These are phyloP conservation scores for Synanthedon vespiformis DNA, from an alignment of 2,888 invertebrate genomes.

Conservation along the genomic window DNA sequence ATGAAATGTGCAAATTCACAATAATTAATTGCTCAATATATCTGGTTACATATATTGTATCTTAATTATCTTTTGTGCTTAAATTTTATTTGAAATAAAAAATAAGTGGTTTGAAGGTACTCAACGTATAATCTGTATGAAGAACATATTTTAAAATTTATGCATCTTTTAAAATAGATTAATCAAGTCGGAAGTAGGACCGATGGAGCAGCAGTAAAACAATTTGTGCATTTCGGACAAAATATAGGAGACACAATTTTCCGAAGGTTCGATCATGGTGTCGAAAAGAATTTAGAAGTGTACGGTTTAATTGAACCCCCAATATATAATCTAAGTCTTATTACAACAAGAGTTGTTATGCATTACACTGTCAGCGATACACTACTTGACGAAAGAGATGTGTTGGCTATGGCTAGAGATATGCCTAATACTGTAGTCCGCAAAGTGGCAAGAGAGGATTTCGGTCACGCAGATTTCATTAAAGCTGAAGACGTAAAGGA, in stretches of 20 bases:
- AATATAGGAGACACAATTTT: slow-evolving; percentile 37
- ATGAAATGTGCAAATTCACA: too few species aligned
- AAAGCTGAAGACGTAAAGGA: slow-evolving; percentile 30
- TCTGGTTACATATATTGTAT: too few species aligned
- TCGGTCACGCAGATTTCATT: slow-evolving; percentile 34
- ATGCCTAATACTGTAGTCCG: slow-evolving; percentile 32
- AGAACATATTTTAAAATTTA: too few species aligned
- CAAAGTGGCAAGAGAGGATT: slow-evolving; percentile 30
- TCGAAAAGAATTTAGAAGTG: slow-evolving; percentile 15
- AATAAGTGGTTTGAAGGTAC: too few species aligned
- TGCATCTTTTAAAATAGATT: too few species aligned
- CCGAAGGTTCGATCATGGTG: slow-evolving; percentile 33
- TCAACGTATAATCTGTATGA: too few species aligned
- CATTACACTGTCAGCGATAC: slow-evolving; percentile 37
- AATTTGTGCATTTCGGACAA: slow-evolving; percentile 47
- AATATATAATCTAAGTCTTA: slow-evolving; percentile 26
- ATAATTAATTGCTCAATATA: too few species aligned
- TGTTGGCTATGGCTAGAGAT: slow-evolving; percentile 31
- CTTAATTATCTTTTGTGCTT: too few species aligned
- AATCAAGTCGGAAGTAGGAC: too few species aligned
- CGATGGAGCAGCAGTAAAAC: slow-evolving; percentile 37
- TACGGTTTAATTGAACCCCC: slow-evolving; percentile 33
- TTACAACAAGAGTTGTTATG: slow-evolving; percentile 31
- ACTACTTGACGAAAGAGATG: slow-evolving; percentile 34
- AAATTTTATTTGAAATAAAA: too few species aligned